Base-by-base conservation (phyloP, 1,140 invertebrate species). In the Drosophila aff. region DNA sequence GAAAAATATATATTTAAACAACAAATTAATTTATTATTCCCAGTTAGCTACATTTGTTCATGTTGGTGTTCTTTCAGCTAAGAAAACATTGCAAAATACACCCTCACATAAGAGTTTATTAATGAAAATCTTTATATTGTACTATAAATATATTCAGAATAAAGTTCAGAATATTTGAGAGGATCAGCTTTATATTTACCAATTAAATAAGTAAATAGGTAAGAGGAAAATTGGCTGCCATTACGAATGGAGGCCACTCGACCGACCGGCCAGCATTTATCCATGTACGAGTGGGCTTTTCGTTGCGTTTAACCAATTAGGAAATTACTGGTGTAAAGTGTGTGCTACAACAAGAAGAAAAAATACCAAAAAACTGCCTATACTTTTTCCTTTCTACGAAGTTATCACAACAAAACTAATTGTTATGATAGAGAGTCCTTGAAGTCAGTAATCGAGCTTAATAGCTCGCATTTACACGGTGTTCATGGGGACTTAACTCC, bases 1-100 rank as follows among this genome's bases (percentile, higher is more conserved):
- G 47, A 6, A 52, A 65, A 28, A 72, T 36, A 8, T 58, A 46
- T 58, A 43, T 65, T 46, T 15, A 31, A 7, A 26, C 16, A 7
- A 79, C 2, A 82, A 82, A 66, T 82, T 58, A 40, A 23, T 76
- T 82, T 15, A 46, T 85, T 79, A 66, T 76, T 82, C 59, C 55
- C 53, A 67, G 59, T 60, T 58, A 46, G 26, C 28, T 40, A 7
- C 52, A 81, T 62, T 50, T 81, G 65, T 58, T 44, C 28, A n/a
- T 5, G 18, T n/a, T 18, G 16, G 16, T 28, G 16, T 28, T 28
- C 2, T n/a, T 28, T 46, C 10, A 21, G 8, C 21, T 44, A 1
- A 21, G 18, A 11, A 9, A 9, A 4, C 16, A 4, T 43, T n/a
- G 36, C 11, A 41, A 7, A n/a, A 28, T 28, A 28, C 26, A 28